Base-by-base conservation (phyloP, 2,797 vertebrate species). In the Atherinosoma microstoma region DNA sequence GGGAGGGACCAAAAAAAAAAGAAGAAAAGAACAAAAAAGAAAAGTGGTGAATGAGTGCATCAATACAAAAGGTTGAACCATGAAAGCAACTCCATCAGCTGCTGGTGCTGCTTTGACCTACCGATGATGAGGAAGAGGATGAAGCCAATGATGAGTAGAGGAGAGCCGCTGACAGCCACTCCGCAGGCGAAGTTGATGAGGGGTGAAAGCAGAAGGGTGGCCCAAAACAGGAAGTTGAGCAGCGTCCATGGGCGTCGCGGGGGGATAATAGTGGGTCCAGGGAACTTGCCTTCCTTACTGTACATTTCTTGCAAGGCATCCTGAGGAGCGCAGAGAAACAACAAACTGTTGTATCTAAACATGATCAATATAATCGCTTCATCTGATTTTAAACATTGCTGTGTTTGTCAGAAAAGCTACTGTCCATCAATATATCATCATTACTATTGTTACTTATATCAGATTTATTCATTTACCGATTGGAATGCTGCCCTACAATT, bases 201-300 rank as follows among this genome's bases (percentile, higher is more conserved):
- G 2, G 98, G 98, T 0, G 98, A 99, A 15, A 99, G 97, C 61
- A 99, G 96, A 53, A 99, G 56, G 0, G 96, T 97, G 82, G 97
- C 97, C 98, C 98, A 99, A 88, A 96, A 97, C 64, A 99, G 84
- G 89, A 98, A 99, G 89, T 99, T 99, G 32, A 99, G 93, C 76
- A 99, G 94, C 0, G 97, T 96, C 98, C 98, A 99, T 0, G 86
- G 94, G 75, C 98, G 93, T 5, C 98, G 95, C 13, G 71, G 88
- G 4, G 98, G 95, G 75, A 93, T 94, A 80, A 98, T 93, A 78
- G 93, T 94, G 67, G 95, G 86, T 24, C 98, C 98, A 0, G 98
- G 98, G 76, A 96, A 99, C 67, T 92, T 30, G 20, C 97, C 97
- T 80, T 97, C 95, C 85, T 96, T 96, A 75, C 93, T 94, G 78